These are phyloP conservation scores for Anguilla japonica DNA, from an alignment of 2,113 vertebrate species.

Conservation along the genomic window DNA sequence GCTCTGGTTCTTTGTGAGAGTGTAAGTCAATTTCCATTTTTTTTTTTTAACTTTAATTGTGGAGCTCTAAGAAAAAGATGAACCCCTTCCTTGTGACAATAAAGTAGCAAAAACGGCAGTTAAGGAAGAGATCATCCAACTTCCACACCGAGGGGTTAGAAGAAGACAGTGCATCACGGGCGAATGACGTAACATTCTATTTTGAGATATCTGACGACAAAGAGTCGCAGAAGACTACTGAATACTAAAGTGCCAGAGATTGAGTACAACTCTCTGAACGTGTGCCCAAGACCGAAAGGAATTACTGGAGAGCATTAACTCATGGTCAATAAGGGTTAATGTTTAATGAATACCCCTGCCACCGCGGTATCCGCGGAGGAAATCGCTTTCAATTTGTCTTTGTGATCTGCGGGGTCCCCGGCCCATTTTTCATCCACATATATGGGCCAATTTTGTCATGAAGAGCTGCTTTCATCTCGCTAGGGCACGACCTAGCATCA, in stretches of 20 bases:
- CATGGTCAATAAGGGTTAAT: slow-evolving; percentile 9
- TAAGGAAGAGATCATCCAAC: background rate
- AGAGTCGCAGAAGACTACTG: background rate
- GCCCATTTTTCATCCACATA: slow-evolving; percentile 8
- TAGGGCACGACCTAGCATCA: background rate
- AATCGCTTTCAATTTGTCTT: slow-evolving; percentile 12
- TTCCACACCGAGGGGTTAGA: background rate
- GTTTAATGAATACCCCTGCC: slow-evolving; percentile 9
- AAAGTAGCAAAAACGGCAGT: background rate
- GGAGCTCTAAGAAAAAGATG: background rate
- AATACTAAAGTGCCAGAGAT: background rate
- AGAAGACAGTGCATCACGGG: background rate
- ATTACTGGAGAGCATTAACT: background rate
- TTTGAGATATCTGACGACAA: background rate
- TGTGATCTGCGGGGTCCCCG: background rate
- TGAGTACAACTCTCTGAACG: background rate
- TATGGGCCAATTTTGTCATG: slow-evolving; percentile 13
- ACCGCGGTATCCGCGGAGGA: background rate
- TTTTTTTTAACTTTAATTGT: background rate
- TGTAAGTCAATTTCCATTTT: background rate
- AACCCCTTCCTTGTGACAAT: background rate
- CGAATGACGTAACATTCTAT: background rate
- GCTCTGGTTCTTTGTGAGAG: background rate
- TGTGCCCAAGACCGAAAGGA: background rate
- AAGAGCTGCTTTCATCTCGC: background rate